Evolutionary conservation across 2,113 vertebrate species (phyloP), one percentile per base, ranked within the genome.

Genomic region (Actinemys pallida): DNA sequence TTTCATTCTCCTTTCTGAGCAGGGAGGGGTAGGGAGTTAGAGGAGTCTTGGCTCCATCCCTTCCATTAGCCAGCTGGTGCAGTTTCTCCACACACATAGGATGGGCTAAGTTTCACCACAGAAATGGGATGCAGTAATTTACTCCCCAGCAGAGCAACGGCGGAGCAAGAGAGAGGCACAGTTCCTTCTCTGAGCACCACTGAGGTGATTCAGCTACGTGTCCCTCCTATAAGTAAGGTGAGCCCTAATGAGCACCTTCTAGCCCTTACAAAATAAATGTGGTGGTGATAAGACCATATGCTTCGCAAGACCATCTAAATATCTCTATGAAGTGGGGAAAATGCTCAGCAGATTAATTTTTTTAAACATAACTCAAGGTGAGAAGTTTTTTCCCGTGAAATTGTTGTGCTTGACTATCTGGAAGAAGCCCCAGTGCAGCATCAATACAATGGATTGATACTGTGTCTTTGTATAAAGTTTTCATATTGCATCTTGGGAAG

Each of bases 401-500:
- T n/a, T 93, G 45, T 91, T 93, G 91, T 76, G 81, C 49, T 90
- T 39, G 82, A 45, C 62, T 88, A 4, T 85, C 75, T 91, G 87
- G 83, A 81, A 79, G 57, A 78, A 90, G 31, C 22, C 59, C 31
- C 22, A 24, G 1, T 87, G 17, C 42, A 84, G 59, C 84, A 87
- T 72, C 78, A 89, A 95, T 92, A 89, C 42, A 87, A 86, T 78
- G 42, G 83, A 90, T 35, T 93, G 95, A 96, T 95, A 93, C 50
- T 95, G 39, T 87, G 94, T 95, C 79, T 92, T 47, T 94, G 90
- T 54, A 94, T 88, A 75, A 96, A 95, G 81, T 94, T 96, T 94
- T 88, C 89, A 78, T 88, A 19, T 91, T 89, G 94, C 93, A 91
- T 87, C 54, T 92, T 90, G 88, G 93, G 89, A 93, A 94, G 96